Conservation (phyloP, 1,140 invertebrate species). For the Potamilus streckersoni region DNA sequence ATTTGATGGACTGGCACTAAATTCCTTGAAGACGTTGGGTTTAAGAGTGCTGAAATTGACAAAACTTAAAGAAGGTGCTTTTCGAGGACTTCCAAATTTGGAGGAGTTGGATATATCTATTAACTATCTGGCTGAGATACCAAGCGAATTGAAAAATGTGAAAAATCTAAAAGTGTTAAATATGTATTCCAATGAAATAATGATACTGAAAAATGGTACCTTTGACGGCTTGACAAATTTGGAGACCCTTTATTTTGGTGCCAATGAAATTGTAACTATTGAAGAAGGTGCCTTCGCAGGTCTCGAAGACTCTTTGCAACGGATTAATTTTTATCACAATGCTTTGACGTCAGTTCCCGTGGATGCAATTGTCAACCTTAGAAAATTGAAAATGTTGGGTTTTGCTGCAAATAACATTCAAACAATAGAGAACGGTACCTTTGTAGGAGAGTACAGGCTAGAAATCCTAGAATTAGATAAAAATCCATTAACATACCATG, state of each 20-base stretch:
- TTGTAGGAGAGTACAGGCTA: conserved; percentile 24
- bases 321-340: conserved; percentile 29
- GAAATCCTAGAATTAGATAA: conserved; percentile 25
- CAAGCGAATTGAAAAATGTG: conserved; percentile 15
- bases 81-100: conserved; percentile 20
- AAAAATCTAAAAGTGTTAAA: conserved; percentile 29
- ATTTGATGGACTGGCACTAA: conserved; percentile 12
- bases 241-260: conserved; percentile 15
- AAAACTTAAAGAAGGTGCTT: conserved; percentile 17
- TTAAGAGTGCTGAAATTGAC: conserved; percentile 20
- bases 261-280: conserved; percentile 27
- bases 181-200: conserved; percentile 25
- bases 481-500: conserved; percentile 18
- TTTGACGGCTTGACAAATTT: conserved; percentile 17
- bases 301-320: conserved; percentile 17
- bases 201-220: conserved; percentile 14
- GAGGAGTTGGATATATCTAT: conserved; percentile 28
- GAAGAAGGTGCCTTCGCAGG: conserved; percentile 21
- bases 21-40: conserved; percentile 13
- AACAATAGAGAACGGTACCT: conserved; percentile 19
- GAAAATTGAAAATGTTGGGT: conserved; percentile 21
- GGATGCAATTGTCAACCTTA: conserved; percentile 12
- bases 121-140: conserved; percentile 29
- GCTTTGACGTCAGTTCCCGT: conserved; percentile 22
- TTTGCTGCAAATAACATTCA: conserved; percentile 22